Evolutionary conservation across 2,888 invertebrate species (phyloP).

Genomic region (Liposcelis brunnea): DNA sequence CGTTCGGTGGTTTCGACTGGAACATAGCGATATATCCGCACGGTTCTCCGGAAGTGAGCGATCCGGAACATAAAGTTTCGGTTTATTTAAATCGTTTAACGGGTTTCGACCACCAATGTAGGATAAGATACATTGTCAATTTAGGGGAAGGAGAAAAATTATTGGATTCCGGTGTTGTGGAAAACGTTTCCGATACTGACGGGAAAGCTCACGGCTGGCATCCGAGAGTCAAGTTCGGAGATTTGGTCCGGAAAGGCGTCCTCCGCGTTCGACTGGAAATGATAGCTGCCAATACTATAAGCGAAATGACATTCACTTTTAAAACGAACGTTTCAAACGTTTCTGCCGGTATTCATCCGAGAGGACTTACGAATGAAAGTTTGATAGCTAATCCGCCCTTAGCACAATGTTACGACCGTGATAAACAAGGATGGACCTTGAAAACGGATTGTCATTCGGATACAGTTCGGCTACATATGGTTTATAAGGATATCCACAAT

Average conservation of each 20-base stretch:
- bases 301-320: slow-evolving; percentile 33
- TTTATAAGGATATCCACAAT: slow-evolving; percentile 57
- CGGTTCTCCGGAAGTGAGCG: slow-evolving; percentile 34
- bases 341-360: not conserved
- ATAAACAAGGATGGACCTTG: slow-evolving; percentile 63
- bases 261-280: slow-evolving; percentile 55
- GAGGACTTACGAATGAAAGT: slow-evolving; percentile 28
- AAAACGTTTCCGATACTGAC: slow-evolving; percentile 51
- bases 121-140: slow-evolving; percentile 50
- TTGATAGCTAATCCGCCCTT: slow-evolving; percentile 39
- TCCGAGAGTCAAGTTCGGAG: slow-evolving; percentile 41
- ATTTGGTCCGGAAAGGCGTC: slow-evolving; percentile 37
- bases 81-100: slow-evolving; percentile 52
- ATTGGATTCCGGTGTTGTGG: slow-evolving; percentile 49
- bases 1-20: slow-evolving; percentile 71
- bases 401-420: slow-evolving; percentile 55
- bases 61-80: slow-evolving; percentile 22
- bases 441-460: slow-evolving; percentile 63
- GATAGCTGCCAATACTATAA: slow-evolving; percentile 50
- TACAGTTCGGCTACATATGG: slow-evolving; percentile 52
- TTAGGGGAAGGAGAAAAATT: slow-evolving; percentile 50
- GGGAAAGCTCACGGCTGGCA: slow-evolving; percentile 55
- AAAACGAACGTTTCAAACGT: slow-evolving; percentile 12
- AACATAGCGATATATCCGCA: slow-evolving; percentile 45
- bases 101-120: slow-evolving; percentile 64